A percentile compares a stretch with the other conserved stretches of the same genome.
Evolutionary conservation across 2,797 vertebrate species (phyloP).

Genomic region (Gymnothorax reevesii): DNA sequence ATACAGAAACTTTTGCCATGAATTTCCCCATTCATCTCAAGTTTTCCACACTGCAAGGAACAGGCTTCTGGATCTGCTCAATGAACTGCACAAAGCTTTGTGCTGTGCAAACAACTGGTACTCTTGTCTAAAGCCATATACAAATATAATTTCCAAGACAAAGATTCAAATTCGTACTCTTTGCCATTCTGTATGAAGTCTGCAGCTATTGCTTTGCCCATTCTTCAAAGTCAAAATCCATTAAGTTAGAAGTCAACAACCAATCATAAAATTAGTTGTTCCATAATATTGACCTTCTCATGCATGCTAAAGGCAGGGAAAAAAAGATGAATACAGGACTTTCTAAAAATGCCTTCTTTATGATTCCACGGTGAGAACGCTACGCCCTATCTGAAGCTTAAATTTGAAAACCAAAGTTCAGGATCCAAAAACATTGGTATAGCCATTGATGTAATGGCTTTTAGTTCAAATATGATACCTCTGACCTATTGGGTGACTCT

Average conservation of each 20-base stretch:
- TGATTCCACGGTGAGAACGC: not conserved
- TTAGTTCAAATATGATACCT: not conserved
- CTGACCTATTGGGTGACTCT: not conserved
- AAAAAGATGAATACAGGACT: not conserved
- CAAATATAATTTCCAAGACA: not conserved
- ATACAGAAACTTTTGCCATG: not conserved
- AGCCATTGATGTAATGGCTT: not conserved
- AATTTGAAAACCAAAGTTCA: not conserved
- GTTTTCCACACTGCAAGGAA: not conserved
- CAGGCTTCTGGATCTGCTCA: not conserved
- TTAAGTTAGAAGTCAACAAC: not conserved
- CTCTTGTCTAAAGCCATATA: not conserved
- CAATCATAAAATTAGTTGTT: not conserved
- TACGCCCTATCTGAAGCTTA: not conserved
- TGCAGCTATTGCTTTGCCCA: not conserved
- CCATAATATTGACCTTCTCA: not conserved
- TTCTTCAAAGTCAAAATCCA: not conserved
- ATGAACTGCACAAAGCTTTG: not conserved
- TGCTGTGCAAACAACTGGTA: not conserved
- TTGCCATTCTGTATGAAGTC: not conserved
- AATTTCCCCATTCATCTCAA: not conserved
- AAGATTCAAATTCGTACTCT: not conserved
- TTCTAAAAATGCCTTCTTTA: not conserved
- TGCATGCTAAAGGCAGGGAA: not conserved
- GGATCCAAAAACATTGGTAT: not conserved